These are phyloP conservation scores for Rafetus swinhoei DNA, from an alignment of 2,113 vertebrate genomes.

Conservation along the genomic window DNA sequence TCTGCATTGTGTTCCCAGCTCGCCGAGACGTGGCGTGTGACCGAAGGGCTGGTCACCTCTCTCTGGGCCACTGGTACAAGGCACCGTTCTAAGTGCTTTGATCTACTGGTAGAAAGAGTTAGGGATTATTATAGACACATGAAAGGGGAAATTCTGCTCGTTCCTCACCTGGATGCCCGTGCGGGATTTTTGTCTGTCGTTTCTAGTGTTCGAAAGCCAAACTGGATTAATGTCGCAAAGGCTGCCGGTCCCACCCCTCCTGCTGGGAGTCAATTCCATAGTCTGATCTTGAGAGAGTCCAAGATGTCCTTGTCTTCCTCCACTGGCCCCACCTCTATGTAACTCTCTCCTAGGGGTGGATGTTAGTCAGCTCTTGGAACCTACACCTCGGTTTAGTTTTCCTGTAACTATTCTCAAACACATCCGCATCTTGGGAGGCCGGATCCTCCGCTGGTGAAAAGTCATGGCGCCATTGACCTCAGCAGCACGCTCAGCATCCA, in stretches of 20 bases:
- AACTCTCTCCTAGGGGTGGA: not conserved
- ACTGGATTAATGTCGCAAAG: no score
- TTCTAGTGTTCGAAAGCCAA: not conserved
- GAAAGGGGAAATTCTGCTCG: not conserved
- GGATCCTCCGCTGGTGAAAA: not conserved
- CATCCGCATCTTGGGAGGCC: not conserved
- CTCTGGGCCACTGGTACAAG: not conserved
- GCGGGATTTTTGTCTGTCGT: not conserved
- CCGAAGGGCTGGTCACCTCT: no score
- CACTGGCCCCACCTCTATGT: not conserved
- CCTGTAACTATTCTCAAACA: not conserved
- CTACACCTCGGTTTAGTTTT: not conserved
- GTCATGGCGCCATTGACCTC: not conserved
- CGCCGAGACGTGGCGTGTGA: not conserved
- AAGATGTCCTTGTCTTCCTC: not conserved
- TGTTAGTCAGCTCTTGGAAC: not conserved
- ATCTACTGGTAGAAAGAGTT: not conserved
- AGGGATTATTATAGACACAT: not conserved
- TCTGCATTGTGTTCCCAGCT: not conserved
- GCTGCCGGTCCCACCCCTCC: not conserved
- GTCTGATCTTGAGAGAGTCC: not conserved
- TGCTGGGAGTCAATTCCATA: not conserved
- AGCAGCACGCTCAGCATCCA: not conserved
- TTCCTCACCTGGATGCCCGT: not conserved
- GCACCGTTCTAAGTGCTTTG: not conserved